Percentiles rank a stretch among this genome's conserved stretches.
phyloP scores from a whole-genome alignment of 2,888 invertebrate species.

The Lochmaea capreae region DNA sequence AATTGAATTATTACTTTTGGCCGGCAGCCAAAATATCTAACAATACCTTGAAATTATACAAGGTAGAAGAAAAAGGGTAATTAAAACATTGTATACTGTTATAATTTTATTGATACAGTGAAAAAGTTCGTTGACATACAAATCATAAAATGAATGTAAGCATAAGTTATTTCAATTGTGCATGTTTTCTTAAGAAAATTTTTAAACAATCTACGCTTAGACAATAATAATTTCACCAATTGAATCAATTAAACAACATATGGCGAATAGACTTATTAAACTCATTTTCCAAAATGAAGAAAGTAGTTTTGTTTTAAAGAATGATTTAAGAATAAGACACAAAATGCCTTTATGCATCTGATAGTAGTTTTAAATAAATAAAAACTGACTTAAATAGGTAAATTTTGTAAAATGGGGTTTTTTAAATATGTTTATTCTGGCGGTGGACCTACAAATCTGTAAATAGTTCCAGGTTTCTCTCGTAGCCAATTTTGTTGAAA shows the following conservation, averaged over 20 bases:
- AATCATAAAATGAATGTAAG: constrained; percentile 6
- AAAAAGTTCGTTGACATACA: constrained; percentile 8
- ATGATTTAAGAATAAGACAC: too few species aligned
- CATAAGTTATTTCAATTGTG: neutral
- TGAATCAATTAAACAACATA: constrained; percentile 1
- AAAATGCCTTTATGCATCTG: too few species aligned
- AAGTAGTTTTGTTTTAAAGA: neutral
- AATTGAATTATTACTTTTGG: neutral
- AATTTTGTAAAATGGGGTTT: too few species aligned
- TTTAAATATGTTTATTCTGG: neutral
- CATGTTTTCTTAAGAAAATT: neutral
- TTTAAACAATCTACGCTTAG: neutral
- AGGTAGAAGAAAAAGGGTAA: neutral
- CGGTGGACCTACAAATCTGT: neutral
- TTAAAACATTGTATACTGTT: neutral
- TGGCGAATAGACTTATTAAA: neutral
- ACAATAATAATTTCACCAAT: constrained; percentile 1
- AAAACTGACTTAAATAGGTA: too few species aligned
- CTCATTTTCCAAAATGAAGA: neutral
- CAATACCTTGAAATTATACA: neutral
- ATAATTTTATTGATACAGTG: neutral
- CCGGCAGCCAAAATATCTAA: neutral
- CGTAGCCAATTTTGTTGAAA: too few species aligned
- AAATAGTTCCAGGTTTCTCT: neutral
- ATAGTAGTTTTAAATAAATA: too few species aligned